Percentiles rank a stretch among this genome's conserved stretches.
phyloP scores from a whole-genome alignment of 2,888 invertebrate species.

The Spialia ferax region DNA sequence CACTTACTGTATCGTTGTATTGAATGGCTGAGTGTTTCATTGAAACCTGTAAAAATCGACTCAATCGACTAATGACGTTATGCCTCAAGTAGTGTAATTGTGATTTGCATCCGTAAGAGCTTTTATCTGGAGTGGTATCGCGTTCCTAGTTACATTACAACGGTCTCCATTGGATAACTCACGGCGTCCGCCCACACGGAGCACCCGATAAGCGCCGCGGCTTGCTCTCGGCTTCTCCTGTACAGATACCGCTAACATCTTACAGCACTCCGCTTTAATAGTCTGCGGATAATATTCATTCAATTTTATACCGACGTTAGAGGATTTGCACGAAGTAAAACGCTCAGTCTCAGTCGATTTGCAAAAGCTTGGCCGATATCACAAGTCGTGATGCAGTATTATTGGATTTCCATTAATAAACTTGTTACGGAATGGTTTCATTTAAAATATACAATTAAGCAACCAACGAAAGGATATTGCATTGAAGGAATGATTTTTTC shows the following conservation, averaged over 20 bases:
- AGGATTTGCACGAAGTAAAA: slow-evolving; percentile 36
- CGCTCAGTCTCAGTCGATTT: slow-evolving; percentile 1
- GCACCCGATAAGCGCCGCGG: slow-evolving; percentile 43
- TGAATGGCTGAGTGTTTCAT: slow-evolving; percentile 57
- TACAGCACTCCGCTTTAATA: slow-evolving; percentile 46
- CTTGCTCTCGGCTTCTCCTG: slow-evolving; percentile 42
- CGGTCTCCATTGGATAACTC: slow-evolving; percentile 62
- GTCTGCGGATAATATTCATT: slow-evolving; percentile 48
- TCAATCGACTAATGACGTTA: slow-evolving; percentile 53
- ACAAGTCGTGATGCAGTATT: background rate
- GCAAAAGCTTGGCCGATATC: slow-evolving; percentile 2
- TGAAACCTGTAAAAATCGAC: slow-evolving; percentile 54
- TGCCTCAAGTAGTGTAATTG: slow-evolving; percentile 55
- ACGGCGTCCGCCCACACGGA: slow-evolving; percentile 62
- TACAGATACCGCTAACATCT: slow-evolving; percentile 40
- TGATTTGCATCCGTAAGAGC: slow-evolving; percentile 52
- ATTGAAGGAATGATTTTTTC: too few relatives aligned
- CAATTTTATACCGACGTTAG: slow-evolving; percentile 39
- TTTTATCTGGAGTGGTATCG: slow-evolving; percentile 48
- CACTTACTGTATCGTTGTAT: slow-evolving; percentile 52
- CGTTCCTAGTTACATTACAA: slow-evolving; percentile 52
- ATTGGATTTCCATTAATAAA: background rate
- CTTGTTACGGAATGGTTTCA: background rate
- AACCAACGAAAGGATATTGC: background rate
- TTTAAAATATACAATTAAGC: background rate